These are phyloP conservation scores for Syrrhaptes paradoxus DNA, from an alignment of 2,113 vertebrate genomes.

Conservation along the genomic window DNA sequence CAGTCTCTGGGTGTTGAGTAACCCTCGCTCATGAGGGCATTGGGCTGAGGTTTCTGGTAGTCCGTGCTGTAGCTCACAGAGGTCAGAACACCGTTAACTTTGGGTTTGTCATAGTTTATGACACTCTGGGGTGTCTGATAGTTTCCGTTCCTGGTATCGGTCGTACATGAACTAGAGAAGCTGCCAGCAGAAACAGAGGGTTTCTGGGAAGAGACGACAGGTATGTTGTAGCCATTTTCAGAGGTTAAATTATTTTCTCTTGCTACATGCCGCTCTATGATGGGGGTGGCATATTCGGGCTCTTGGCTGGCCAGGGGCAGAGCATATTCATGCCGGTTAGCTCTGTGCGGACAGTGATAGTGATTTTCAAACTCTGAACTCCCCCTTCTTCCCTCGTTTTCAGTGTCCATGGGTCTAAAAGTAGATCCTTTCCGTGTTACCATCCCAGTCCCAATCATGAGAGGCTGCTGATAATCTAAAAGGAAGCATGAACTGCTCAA, in stretches of 20 bases:
- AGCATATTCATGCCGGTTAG: constrained; percentile 80
- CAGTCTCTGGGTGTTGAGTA: constrained; percentile 82
- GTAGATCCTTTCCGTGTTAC: constrained; percentile 87
- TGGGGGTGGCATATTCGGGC: constrained; percentile 88
- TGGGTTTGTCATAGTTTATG: constrained; percentile 81
- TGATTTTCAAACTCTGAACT: constrained; percentile 61
- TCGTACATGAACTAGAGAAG: constrained; percentile 29
- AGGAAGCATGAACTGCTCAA: constrained; percentile 6
- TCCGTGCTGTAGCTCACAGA: constrained; percentile 13
- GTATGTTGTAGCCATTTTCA: constrained; percentile 77
- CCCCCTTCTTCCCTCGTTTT: constrained; percentile 50
- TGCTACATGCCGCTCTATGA: constrained; percentile 79
- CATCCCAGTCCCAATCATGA: constrained; percentile 83
- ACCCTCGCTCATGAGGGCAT: constrained; percentile 31
- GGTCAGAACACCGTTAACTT: constrained; percentile 28
- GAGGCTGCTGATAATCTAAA: constrained; percentile 85
- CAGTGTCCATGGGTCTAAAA: constrained; percentile 84
- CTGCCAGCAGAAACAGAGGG: constrained; percentile 67
- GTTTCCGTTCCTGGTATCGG: constrained; percentile 24
- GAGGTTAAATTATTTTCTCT: constrained; percentile 72
- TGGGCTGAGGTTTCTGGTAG: constrained; percentile 72
- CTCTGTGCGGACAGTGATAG: constrained; percentile 77
- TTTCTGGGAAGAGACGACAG: constrained; percentile 66
- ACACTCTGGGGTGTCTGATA: constrained; percentile 78
- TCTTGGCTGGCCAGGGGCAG: constrained; percentile 80